phyloP scores from a whole-genome alignment of 2,797 vertebrate species.

The Falco concolor region DNA sequence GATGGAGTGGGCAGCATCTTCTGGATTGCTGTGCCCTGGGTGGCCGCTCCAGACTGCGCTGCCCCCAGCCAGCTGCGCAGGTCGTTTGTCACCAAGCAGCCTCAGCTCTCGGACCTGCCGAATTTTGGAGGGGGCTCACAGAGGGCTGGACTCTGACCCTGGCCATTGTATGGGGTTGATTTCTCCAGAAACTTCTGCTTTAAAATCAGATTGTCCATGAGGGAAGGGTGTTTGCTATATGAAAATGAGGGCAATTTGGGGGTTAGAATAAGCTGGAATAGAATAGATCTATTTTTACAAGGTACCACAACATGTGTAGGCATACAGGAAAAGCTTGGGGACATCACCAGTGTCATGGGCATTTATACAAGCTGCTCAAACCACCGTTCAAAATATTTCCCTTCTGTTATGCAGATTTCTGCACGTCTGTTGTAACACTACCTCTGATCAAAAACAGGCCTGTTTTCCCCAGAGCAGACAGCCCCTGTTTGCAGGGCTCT shows the following conservation, averaged over 20 bases:
- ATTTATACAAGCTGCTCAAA: neutral
- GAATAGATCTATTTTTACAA: neutral
- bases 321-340: neutral
- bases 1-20: neutral
- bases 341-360: neutral
- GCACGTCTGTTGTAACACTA: neutral
- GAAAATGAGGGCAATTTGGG: neutral
- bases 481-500: neutral
- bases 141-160: neutral
- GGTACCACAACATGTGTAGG: neutral
- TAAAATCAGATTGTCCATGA: neutral
- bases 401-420: neutral
- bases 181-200: neutral
- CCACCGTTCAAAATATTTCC: neutral
- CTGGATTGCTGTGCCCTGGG: neutral
- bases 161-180: neutral
- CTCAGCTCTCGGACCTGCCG: fast-evolving
- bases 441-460: neutral
- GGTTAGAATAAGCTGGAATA: neutral
- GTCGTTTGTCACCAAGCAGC: neutral
- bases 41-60: neutral
- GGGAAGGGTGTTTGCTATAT: neutral
- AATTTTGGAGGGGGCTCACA: neutral
- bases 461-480: neutral
- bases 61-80: neutral